Base-by-base conservation (phyloP, 37 sponge, comb jelly and placozoan genomes). In the Bolinopsis microptera region DNA sequence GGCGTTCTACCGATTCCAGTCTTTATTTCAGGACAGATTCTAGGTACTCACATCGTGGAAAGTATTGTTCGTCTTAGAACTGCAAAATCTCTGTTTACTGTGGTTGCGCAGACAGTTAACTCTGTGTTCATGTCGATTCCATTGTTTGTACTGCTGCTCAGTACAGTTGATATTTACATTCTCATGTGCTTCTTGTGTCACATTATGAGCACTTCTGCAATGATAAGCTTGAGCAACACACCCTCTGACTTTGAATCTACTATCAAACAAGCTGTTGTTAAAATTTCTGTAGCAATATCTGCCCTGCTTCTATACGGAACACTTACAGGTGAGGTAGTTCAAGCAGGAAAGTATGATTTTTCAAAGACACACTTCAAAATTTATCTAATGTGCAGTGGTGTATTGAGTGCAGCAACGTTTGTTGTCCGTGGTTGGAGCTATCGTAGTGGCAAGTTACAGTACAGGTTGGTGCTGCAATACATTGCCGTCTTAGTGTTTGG, bases 231-330 rank as follows among this genome's bases (percentile, higher is more conserved):
- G 1, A 34, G 80, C 13, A 35, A 39, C 22, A 36, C 61, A 13
- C 40, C n/a, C 0, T 36, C 30, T 34, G n/a, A 24, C 35, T 5
- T 9, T 24, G 61, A 39, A 40, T 23, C 9, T 2, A 22, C 28
- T 24, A 38, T 86, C n/a, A 86, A 18, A 9, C 26, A 41, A 9
- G 16, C 48, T 41, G 61, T 41, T 16, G 90, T 86, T 16, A 36
- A 35, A 0, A 30, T 39, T 3, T 13, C 30, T 26, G 90, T 86
- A 0, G 34, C 38, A 35, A 39, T 41, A 25, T 35, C 36, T 22
- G n/a, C 30, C 22, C 61, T 86, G n/a, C n/a, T 86, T 22, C 40
- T 86, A 1, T 86, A 86, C 61, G 90, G 90, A 25, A 86, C 90
- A 39, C 38, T 86, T 0, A 41, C 61, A 0, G 90, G 90, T 0